A percentile compares a stretch with the other conserved stretches of the same genome.
Conservation (phyloP, 2,113 vertebrate species). For the Atrichornis clamosus region DNA sequence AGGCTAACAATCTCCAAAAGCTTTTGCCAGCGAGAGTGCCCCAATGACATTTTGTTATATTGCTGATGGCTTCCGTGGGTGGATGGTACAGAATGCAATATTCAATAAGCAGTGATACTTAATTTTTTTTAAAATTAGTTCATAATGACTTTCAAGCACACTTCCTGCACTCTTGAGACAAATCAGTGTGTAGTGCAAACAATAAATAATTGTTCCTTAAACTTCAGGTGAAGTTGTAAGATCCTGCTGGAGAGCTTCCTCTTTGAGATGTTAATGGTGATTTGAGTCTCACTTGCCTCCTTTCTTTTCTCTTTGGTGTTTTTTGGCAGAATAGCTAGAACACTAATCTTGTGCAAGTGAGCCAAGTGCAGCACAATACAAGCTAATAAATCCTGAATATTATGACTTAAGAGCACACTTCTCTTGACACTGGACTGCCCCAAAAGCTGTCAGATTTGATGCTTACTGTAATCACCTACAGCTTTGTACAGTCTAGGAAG, state of each 20-base stretch:
- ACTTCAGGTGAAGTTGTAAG: background rate
- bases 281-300: background rate
- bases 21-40: background rate
- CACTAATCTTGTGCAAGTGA: background rate
- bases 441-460: background rate
- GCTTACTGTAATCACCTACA: background rate
- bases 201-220: background rate
- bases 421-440: background rate
- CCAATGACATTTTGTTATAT: background rate
- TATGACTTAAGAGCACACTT: background rate
- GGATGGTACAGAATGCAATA: background rate
- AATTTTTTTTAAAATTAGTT: background rate
- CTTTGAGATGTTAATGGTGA: background rate
- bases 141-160: background rate
- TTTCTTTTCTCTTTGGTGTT: background rate
- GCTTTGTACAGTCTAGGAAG: background rate
- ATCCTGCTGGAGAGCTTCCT: background rate
- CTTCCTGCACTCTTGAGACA: background rate
- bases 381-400: background rate
- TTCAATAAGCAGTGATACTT: background rate
- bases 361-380: background rate
- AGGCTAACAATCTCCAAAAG: background rate
- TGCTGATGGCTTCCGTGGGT: background rate
- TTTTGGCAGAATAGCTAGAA: background rate
- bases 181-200: background rate